Base-by-base conservation (phyloP, 2,888 invertebrate genomes). In the Archips xylosteana region DNA sequence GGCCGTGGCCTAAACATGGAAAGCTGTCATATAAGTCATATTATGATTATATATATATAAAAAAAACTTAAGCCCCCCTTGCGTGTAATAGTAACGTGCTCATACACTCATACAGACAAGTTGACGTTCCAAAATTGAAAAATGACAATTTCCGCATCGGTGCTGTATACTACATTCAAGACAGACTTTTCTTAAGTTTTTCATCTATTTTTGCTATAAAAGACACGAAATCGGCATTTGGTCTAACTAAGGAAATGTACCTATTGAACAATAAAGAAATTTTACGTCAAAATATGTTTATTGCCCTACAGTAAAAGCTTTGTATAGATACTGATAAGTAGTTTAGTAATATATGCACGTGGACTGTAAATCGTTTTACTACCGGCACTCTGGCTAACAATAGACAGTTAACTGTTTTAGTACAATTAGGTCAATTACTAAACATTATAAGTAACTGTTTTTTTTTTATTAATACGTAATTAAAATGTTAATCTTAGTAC, bases 281-380 rank as follows among this genome's bases (percentile, higher is more conserved):
- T 54, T 15, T 9, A 23, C 23, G 23, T 54, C 54, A 54, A 54
- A 54, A 54, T 49, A 15, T 15, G 23, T 54, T 54, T 54, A 54
- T 15, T 54, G 54, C 23, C 23, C 9, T 15, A 23, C 23, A 54
- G 5, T 54, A 54, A 54, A 54, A 23, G 54, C 15, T 54, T 23
- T 54, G 54, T 23, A 15, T 8, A 54, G 54, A 23, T 32, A 57
- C 57, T 32, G 57, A 57, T 57, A 57, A 32, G 57, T 57, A 57
- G 32, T 57, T 57, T 12, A 57, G 57, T 57, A 57, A 57, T 57
- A 32, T 57, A 57, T 57, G 64, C 70, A 71, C 70, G 70, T 71
- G 64, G 36, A 64, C 63, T 59, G 62, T 62, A 67, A 71, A 71
- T 62, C 39, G 62, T 72, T 68, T 72, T 72, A 67, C 57, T 72